Conservation (phyloP, 2,888 invertebrate genomes). For the Hyposoter dolosus region DNA sequence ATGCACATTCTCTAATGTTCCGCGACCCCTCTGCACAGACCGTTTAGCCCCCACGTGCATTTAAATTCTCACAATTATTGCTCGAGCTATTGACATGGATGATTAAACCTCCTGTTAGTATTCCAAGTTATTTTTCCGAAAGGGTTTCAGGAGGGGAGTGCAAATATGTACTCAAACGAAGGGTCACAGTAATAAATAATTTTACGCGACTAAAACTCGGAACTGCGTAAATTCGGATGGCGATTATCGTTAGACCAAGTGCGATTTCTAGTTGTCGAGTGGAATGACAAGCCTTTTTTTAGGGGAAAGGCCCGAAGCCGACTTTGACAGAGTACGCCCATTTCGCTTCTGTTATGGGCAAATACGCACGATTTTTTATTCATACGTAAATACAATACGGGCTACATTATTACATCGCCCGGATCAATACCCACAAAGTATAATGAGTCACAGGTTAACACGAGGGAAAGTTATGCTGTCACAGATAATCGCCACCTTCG, state of each 20-base stretch:
- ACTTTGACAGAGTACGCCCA: neutral
- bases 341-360: neutral
- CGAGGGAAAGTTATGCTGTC: constrained; percentile 56
- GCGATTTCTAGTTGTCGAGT: neutral
- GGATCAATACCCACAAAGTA: constrained; percentile 56
- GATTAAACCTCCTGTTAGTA: neutral
- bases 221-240: neutral
- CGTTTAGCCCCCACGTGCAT: neutral
- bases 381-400: constrained; percentile 45
- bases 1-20: neutral
- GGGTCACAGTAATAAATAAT: neutral
- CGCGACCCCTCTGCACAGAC: no score
- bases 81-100: neutral
- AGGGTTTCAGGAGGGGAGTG: neutral
- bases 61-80: neutral
- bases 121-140: neutral
- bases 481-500: constrained; percentile 43
- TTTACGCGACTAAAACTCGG: neutral
- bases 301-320: constrained; percentile 4
- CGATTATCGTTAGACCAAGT: neutral
- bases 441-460: constrained; percentile 17
- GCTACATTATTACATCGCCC: constrained; percentile 27
- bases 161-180: neutral
- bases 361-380: constrained; percentile 31
- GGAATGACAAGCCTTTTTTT: constrained; percentile 6